Evolutionary conservation across 2,797 vertebrate genomes (phyloP), one percentile per base, ranked within the genome.

Genomic region (Rhinella marina): DNA sequence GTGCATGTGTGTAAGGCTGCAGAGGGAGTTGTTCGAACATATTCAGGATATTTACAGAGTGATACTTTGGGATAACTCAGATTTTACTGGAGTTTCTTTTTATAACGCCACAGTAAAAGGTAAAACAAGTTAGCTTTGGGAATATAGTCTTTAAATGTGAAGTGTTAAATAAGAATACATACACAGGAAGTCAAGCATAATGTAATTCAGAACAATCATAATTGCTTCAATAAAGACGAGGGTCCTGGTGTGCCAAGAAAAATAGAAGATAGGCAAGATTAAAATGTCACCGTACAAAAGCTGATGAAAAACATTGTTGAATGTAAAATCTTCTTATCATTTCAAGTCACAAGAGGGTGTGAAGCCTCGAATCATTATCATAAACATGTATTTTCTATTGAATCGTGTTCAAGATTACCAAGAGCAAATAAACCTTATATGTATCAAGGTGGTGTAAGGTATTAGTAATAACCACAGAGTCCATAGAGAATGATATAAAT

Each of bases 201-300:
- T 94, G 94, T 94, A 92, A 94, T 91, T 92, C 91, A 91, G 93
- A 92, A 92, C 93, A 91, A 93, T 93, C 92, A 91, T 92, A 92
- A 94, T 91, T 91, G 94, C 94, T 95, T 94, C 95, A 94, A 94
- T 94, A 94, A 93, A 92, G 90, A 77, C 32, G 66, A 91, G 90
- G 91, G 91, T 89, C 92, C 64, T 61, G 29, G 27, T 92, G 86
- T 90, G 95, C 96, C 94, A 96, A 97, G 92, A 91, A 92, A 96
- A 96, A 96, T 91, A 95, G 29, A 93, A 94, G 94, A 92, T 92
- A 93, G 77, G 90, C 93, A 95, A 93, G 94, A 91, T 94, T 95
- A 93, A 84, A 90, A 90, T 90, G 92, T 91, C 90, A 90, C 91
- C 86, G 27, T 54, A 48, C 73, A 75, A 79, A 79, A 61, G 25